phyloP scores from a whole-genome alignment of 2,797 vertebrate species.

The Anolis apletophallus region DNA sequence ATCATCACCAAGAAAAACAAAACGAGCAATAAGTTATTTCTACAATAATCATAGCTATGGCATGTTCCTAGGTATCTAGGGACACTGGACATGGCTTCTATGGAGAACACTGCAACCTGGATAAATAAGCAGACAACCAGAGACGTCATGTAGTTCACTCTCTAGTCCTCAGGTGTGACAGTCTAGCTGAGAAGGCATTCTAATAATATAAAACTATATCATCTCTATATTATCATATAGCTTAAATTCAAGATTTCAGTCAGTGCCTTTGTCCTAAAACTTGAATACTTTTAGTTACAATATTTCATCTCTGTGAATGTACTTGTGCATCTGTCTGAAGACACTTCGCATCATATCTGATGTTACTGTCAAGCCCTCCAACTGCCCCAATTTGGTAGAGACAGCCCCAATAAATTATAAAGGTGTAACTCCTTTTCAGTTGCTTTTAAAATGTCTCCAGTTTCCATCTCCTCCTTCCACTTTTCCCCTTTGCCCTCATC shows the following conservation, averaged over 20 bases:
- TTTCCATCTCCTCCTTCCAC: no score
- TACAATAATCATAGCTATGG: conserved; percentile 9
- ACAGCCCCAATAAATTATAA: no score
- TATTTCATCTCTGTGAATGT: neutral
- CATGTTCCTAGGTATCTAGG: conserved; percentile 15
- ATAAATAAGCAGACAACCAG: neutral
- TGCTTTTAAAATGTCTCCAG: no score
- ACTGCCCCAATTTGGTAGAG: no score
- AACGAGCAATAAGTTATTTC: conserved; percentile 31
- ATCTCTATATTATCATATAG: neutral
- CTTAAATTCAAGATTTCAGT: neutral
- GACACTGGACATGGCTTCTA: neutral
- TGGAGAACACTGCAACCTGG: conserved; percentile 4
- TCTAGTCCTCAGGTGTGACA: neutral
- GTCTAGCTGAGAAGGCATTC: neutral
- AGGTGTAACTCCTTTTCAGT: no score
- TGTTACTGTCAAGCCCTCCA: neutral
- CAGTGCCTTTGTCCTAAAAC: neutral
- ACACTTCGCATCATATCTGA: neutral
- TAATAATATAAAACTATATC: neutral
- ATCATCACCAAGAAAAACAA: conserved; percentile 28
- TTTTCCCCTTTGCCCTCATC: no score
- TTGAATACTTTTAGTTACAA: neutral
- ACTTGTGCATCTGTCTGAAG: neutral
- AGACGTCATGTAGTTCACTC: neutral